A percentile compares a stretch with the other conserved stretches of the same genome.
Conservation (phyloP, 2,888 invertebrate genomes). For the Drosophila anomalipes region DNA sequence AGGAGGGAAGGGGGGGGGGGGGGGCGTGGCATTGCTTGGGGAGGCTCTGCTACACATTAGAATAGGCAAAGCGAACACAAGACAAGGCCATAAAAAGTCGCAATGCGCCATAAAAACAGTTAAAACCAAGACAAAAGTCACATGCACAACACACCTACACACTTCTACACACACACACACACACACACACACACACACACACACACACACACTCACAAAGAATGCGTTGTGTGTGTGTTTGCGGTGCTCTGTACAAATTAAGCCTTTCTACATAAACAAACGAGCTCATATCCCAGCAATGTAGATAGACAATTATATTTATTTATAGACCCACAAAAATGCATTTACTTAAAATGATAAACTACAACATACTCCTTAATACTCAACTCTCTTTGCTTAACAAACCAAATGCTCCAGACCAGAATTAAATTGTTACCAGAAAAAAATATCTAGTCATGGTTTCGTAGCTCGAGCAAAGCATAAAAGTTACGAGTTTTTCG, state of each 20-base stretch:
- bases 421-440: not conserved
- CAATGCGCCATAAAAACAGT: slow-evolving; percentile 81
- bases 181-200: slow-evolving; percentile 24
- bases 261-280: slow-evolving; percentile 80
- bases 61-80: slow-evolving; percentile 72
- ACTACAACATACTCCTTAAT: slow-evolving; percentile 21
- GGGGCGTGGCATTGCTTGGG: slow-evolving; percentile 39
- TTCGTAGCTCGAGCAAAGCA: not conserved
- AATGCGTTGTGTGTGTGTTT: slow-evolving; percentile 32
- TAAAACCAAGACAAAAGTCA: slow-evolving; percentile 80
- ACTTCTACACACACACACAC: slow-evolving; percentile 15
- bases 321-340: slow-evolving; percentile 43
- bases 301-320: slow-evolving; percentile 53
- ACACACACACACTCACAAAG: slow-evolving; percentile 19
- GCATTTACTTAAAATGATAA: not conserved
- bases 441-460: not conserved
- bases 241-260: slow-evolving; percentile 70
- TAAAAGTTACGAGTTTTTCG: not conserved
- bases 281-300: slow-evolving; percentile 70
- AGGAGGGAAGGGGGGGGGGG: not conserved
- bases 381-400: not conserved
- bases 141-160: slow-evolving; percentile 23
- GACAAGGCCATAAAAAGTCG: slow-evolving; percentile 82
- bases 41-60: slow-evolving; percentile 66
- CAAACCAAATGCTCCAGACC: not conserved